phyloP scores from a whole-genome alignment of 2,797 vertebrate species.

The Sarcoramphus papa region DNA sequence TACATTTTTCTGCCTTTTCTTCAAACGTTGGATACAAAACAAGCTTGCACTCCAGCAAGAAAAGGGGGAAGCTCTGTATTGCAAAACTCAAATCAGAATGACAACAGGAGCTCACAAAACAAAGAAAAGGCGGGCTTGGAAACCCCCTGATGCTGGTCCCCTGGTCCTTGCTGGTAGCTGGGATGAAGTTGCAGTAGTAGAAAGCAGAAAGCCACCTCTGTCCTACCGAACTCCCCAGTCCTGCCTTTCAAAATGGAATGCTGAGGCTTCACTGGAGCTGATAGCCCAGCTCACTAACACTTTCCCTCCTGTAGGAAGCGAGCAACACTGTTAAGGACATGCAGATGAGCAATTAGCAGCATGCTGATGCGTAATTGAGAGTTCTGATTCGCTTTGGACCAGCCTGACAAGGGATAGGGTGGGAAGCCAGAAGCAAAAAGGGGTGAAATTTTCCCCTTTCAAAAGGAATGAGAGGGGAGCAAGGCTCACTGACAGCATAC shows the following conservation, averaged over 20 bases:
- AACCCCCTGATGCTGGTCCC: rapidly evolving
- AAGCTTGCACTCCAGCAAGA: neutral
- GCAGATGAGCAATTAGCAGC: neutral
- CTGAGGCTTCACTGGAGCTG: neutral
- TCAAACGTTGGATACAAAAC: neutral
- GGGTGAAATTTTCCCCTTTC: neutral
- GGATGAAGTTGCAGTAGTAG: neutral
- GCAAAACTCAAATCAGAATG: neutral
- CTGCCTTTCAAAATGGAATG: neutral
- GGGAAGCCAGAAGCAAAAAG: neutral
- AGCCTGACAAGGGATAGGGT: neutral
- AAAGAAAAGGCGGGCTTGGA: neutral
- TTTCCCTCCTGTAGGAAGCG: rapidly evolving
- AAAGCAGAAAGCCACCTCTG: neutral
- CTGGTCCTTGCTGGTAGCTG: neutral
- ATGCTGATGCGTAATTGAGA: neutral
- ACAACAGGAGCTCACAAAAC: neutral
- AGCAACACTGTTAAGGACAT: neutral
- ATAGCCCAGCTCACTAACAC: neutral
- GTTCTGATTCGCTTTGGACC: neutral
- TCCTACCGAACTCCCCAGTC: neutral
- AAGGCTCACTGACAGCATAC: neutral
- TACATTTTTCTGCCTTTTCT: neutral
- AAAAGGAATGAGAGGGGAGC: neutral
- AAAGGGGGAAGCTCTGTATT: neutral